phyloP scores from a whole-genome alignment of 2,113 vertebrate species.

The Muntiacus reevesi region DNA sequence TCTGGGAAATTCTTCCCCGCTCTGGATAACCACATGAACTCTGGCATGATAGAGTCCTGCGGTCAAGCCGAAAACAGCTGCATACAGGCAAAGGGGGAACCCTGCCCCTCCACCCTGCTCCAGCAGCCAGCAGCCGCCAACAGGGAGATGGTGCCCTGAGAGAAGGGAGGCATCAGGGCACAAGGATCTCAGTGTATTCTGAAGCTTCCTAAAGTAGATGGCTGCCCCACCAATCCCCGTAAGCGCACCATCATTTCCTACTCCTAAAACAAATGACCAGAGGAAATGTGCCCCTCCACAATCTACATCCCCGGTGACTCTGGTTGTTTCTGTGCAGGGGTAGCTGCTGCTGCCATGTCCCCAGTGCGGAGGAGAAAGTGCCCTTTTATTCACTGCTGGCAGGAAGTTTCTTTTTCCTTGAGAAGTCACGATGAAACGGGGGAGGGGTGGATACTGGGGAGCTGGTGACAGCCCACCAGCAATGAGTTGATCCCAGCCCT shows the following conservation, averaged over 20 bases:
- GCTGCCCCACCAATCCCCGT: neutral
- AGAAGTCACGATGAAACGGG: neutral
- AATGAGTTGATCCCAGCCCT: neutral
- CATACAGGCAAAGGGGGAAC: constrained; percentile 42
- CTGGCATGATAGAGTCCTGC: constrained; percentile 45
- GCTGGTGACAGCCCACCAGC: neutral
- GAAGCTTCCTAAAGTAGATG: neutral
- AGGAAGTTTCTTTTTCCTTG: constrained; percentile 35
- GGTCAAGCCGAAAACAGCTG: constrained; percentile 70
- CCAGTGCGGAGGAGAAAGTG: constrained; percentile 16
- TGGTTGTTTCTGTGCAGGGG: constrained; percentile 23
- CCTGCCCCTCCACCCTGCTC: neutral
- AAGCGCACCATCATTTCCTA: neutral
- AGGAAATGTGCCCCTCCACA: constrained; percentile 38
- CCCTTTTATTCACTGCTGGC: constrained; percentile 34
- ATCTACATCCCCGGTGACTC: neutral
- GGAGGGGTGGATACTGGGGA: neutral
- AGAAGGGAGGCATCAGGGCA: neutral
- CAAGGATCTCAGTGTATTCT: constrained; percentile 31
- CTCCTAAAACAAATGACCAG: constrained; percentile 14
- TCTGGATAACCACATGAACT: constrained; percentile 70
- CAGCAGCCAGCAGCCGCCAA: neutral
- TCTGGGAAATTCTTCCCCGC: constrained; percentile 71
- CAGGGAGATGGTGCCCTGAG: neutral
- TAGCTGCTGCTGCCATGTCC: neutral